These are phyloP conservation scores for Formica selysi DNA, from an alignment of 1,140 invertebrate genomes.

Conservation along the genomic window DNA sequence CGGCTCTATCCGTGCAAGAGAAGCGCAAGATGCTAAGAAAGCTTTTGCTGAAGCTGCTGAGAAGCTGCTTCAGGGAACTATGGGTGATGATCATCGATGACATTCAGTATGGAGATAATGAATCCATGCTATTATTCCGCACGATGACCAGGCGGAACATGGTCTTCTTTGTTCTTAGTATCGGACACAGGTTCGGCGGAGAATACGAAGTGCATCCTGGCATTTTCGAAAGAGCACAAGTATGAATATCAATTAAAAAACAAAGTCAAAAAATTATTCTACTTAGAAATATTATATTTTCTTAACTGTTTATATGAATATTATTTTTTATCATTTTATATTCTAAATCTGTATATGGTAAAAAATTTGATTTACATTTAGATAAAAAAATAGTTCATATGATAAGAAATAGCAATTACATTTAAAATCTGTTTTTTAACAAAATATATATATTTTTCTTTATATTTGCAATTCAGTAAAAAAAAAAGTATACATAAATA, in stretches of 20 bases:
- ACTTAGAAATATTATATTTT: background rate
- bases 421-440: background rate
- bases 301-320: no score
- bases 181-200: slow-evolving; percentile 74
- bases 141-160: slow-evolving; percentile 80
- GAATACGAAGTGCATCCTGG: slow-evolving; percentile 68
- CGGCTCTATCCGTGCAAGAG: slow-evolving; percentile 69
- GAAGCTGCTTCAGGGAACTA: slow-evolving; percentile 81
- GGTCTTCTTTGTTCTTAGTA: slow-evolving; percentile 79
- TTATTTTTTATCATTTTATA: no score
- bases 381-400: no score
- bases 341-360: no score
- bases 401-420: background rate
- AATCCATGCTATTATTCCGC: slow-evolving; percentile 86
- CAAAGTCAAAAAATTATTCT: background rate
- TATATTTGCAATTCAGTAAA: background rate
- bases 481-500: background rate
- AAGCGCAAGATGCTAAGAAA: slow-evolving; percentile 81
- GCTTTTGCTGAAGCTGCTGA: slow-evolving; percentile 79
- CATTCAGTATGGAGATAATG: slow-evolving; percentile 86
- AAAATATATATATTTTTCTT: background rate
- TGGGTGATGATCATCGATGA: slow-evolving; percentile 87
- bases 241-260: slow-evolving; percentile 56
- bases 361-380: no score
- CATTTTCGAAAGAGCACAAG: slow-evolving; percentile 74